These are phyloP conservation scores for Anarrhichthys ocellatus DNA, from an alignment of 2,113 vertebrate species.

Conservation along the genomic window DNA sequence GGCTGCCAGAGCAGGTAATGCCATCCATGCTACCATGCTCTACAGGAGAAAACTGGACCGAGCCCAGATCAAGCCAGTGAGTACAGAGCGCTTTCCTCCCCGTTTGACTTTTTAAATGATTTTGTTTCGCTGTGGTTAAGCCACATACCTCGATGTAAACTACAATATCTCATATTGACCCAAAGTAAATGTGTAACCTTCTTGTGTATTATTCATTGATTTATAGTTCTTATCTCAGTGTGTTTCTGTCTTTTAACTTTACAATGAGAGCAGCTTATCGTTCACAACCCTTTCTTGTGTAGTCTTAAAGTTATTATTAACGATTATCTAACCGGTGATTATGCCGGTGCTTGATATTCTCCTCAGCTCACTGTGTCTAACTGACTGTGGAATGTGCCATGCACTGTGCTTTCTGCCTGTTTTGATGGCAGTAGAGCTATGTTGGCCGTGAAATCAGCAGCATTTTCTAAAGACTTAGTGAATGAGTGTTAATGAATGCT, in stretches of 20 bases:
- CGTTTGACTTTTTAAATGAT: not conserved
- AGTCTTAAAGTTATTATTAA: not conserved
- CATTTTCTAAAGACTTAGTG: slow-evolving; percentile 21
- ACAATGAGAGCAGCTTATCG: slow-evolving; percentile 33
- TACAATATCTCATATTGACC: not conserved
- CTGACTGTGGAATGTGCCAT: slow-evolving; percentile 6
- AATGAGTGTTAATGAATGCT: slow-evolving; percentile 1
- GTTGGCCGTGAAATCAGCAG: not conserved
- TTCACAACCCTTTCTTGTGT: slow-evolving; percentile 18
- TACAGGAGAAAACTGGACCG: slow-evolving; percentile 95
- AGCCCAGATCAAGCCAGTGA: slow-evolving; percentile 95
- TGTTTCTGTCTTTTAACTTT: slow-evolving; percentile 36
- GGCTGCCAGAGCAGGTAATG: slow-evolving; percentile 94
- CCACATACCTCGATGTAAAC: not conserved
- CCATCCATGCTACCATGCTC: slow-evolving; percentile 91
- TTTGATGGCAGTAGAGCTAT: slow-evolving; percentile 4
- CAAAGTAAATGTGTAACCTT: slow-evolving; percentile 44
- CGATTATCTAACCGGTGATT: slow-evolving; percentile 4
- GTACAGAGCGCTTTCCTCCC: slow-evolving; percentile 51
- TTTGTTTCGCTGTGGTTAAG: not conserved
- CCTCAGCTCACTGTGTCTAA: slow-evolving; percentile 5
- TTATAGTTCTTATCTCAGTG: not conserved
- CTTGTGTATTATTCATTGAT: slow-evolving; percentile 11
- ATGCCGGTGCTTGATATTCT: not conserved
- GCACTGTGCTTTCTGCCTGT: slow-evolving; percentile 37